Evolutionary conservation across 2,797 vertebrate genomes (phyloP), one percentile per base, ranked within the genome.

Genomic region (Alcedo quadribrachys): DNA sequence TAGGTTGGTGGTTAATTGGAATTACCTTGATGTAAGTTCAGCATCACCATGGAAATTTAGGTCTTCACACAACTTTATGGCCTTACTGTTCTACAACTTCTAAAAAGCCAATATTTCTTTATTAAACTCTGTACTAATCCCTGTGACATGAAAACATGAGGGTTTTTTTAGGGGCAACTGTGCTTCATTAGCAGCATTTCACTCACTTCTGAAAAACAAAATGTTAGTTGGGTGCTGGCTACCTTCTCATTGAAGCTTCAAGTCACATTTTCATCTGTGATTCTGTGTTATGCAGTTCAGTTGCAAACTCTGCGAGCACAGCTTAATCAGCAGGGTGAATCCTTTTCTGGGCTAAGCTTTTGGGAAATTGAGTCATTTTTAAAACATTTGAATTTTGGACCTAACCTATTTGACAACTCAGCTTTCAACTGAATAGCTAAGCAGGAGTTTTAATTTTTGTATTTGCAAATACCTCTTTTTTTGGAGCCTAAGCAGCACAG

Each of bases 81-180:
- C 7, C 53, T n/a, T 21, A 3, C 19, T 54, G 18, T n/a, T 21
- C n/a, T 22, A 57, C 18, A n/a, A 33, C n/a, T 57, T 57, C 10
- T 33, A 45, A 85, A 58, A 18, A 10, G 3, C 19, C 30, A 10
- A 48, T 13, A 28, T 67, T 48, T 65, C 30, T 58, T 42, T 15
- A 40, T 62, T 42, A 50, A 60, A 43, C 11, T 25, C 24, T 4
- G 8, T 28, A 17, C 25, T 62, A 37, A 55, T 15, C 15, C 5
- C 5, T 3, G 3, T 4, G 22, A 43, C 3, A 32, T 0, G 14
- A 65, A 55, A 85, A 22, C 1, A 6, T 9, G 18, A 42, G 84
- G 22, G 15, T 15, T 11, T 21, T 77, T 81, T 70, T 25, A 32
- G 15, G n/a, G 24, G 19, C 45, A 32, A 8, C 7, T 6, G 18